Percentiles rank a stretch among this genome's conserved stretches.
phyloP scores from a whole-genome alignment of 2,113 vertebrate genomes.

The Crypturellus undulatus region DNA sequence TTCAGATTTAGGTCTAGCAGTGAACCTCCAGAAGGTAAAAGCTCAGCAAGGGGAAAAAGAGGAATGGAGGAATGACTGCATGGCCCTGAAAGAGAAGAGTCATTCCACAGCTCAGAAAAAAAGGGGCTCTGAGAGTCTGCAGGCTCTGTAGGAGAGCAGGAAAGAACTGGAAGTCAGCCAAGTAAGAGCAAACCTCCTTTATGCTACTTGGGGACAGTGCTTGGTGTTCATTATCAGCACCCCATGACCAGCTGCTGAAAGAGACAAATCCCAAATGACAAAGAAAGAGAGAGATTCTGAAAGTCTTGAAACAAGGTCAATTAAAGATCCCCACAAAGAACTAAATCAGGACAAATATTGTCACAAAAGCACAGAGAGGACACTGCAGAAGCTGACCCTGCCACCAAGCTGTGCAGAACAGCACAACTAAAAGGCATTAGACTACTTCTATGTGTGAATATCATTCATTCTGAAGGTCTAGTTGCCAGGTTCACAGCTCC shows the following conservation, averaged over 20 bases:
- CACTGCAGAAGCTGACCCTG: background rate
- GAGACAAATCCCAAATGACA: background rate
- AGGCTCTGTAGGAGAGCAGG: background rate
- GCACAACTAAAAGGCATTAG: background rate
- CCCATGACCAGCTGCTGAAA: background rate
- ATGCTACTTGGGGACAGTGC: background rate
- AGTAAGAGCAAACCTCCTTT: background rate
- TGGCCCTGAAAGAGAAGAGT: background rate
- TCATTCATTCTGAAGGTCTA: background rate
- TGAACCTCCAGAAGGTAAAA: background rate
- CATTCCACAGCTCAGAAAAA: background rate
- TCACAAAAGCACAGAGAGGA: background rate
- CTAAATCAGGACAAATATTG: background rate
- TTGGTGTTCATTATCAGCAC: background rate
- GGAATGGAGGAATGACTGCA: background rate
- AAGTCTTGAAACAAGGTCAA: background rate
- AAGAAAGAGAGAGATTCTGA: background rate
- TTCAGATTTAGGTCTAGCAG: background rate
- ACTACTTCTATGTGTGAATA: background rate
- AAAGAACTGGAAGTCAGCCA: background rate
- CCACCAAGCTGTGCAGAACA: background rate
- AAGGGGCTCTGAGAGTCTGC: background rate
- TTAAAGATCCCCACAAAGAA: background rate
- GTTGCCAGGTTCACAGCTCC: background rate
- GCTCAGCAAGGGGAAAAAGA: background rate